A percentile compares a stretch with the other conserved stretches of the same genome.
Conservation (phyloP, 2,113 vertebrate species). For the Lamprologus callipterus region DNA sequence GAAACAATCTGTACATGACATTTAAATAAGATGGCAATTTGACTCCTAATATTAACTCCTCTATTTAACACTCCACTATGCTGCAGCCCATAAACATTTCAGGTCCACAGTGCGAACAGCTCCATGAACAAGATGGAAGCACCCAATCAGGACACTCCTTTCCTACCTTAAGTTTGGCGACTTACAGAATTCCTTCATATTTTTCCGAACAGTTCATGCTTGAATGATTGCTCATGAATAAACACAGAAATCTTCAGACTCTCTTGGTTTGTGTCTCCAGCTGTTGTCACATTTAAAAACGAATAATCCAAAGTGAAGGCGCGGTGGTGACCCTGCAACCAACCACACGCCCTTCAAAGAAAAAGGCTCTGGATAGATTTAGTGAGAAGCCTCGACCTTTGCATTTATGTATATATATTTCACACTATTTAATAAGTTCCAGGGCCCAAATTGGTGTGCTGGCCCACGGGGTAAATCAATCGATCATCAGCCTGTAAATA, state of each 20-base stretch:
- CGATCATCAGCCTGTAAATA: constrained; percentile 12
- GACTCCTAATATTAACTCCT: not conserved
- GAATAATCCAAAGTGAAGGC: not conserved
- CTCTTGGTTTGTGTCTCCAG: not conserved
- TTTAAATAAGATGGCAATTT: not conserved
- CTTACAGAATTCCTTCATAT: not conserved
- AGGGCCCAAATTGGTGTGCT: not conserved
- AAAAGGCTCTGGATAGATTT: not conserved
- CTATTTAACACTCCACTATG: not conserved
- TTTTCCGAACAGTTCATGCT: not conserved
- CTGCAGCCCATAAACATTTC: not conserved
- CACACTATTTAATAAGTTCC: not conserved
- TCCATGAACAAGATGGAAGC: not conserved
- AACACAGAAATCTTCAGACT: not conserved
- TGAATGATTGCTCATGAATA: not conserved
- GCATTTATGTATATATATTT: not conserved
- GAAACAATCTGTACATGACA: not conserved
- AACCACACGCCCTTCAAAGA: not conserved
- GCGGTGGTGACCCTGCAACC: not conserved
- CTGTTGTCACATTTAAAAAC: not conserved
- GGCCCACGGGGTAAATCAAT: constrained; percentile 1
- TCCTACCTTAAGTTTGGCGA: not conserved
- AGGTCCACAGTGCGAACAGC: not conserved
- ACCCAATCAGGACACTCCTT: not conserved
- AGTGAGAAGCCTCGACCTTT: not conserved